These are phyloP conservation scores for Pocillopora meandrina DNA, from an alignment of 92 coral and sea anemone genomes.

Conservation along the genomic window DNA sequence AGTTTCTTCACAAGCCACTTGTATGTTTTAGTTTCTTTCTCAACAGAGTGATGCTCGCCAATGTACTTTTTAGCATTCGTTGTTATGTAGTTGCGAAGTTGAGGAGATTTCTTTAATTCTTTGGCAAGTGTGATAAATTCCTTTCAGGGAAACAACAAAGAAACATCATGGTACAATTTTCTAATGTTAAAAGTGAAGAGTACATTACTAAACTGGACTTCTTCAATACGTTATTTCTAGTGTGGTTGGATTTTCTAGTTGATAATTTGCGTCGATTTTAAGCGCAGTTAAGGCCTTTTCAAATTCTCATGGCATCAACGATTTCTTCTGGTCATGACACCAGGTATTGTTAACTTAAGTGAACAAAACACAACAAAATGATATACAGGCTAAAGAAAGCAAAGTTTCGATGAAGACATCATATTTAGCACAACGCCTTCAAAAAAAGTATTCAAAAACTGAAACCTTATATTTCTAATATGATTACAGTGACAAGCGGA, in stretches of 20 bases:
- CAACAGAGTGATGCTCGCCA: slow-evolving; percentile 59
- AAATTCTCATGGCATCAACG: no score
- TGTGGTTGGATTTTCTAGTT: no score
- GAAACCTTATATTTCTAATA: no score
- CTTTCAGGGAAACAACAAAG: slow-evolving; percentile 20
- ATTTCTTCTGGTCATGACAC: no score
- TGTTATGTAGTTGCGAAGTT: slow-evolving; percentile 56
- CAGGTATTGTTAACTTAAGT: neutral
- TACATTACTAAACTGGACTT: no score
- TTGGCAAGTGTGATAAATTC: slow-evolving; percentile 82
- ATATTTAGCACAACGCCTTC: neutral
- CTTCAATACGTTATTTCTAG: no score
- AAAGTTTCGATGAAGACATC: no score
- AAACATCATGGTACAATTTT: no score
- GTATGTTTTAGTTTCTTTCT: slow-evolving; percentile 70
- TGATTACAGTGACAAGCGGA: no score
- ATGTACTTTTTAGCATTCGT: slow-evolving; percentile 68
- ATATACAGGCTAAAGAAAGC: neutral
- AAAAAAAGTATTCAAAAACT: neutral
- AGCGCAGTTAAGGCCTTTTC: no score
- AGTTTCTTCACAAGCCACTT: slow-evolving; percentile 55
- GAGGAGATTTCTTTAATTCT: slow-evolving; percentile 61
- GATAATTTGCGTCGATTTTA: no score
- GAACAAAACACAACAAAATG: neutral
- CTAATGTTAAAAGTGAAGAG: no score